A percentile compares a stretch with the other conserved stretches of the same genome.
phyloP scores from a whole-genome alignment of 2,113 vertebrate species.

The Indicator indicator region DNA sequence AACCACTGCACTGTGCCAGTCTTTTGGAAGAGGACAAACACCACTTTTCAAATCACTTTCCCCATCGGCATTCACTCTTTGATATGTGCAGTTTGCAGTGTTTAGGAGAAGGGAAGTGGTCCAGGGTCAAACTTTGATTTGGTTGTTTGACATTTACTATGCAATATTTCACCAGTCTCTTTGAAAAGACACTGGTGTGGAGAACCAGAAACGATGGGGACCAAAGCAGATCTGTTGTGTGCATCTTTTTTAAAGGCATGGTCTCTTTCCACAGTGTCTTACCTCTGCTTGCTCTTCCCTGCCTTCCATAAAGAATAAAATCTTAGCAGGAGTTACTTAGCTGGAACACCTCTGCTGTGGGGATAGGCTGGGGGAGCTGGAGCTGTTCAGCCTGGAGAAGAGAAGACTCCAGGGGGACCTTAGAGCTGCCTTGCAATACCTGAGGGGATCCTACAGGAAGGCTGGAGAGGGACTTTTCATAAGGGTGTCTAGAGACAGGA shows the following conservation, averaged over 20 bases:
- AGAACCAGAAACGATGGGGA: not conserved
- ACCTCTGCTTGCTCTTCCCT: not conserved
- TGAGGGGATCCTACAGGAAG: no score
- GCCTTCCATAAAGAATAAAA: not conserved
- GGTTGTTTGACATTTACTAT: rapidly evolving
- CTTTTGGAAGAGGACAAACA: not conserved
- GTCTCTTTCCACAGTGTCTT: not conserved
- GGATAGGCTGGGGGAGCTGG: no score
- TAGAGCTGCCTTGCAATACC: no score
- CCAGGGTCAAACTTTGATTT: not conserved
- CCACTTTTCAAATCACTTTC: rapidly evolving
- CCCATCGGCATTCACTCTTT: not conserved
- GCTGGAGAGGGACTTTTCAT: no score
- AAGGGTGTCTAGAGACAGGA: no score
- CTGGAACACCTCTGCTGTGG: no score
- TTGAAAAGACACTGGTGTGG: not conserved
- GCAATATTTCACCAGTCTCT: not conserved
- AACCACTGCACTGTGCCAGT: not conserved
- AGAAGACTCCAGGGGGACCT: no score
- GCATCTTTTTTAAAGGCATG: not conserved
- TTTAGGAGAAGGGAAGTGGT: not conserved
- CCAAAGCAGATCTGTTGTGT: not conserved
- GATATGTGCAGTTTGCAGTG: not conserved
- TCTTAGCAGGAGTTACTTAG: not conserved
- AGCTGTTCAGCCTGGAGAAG: no score